These are phyloP conservation scores for Nomada ruficornis DNA, from an alignment of 2,888 invertebrate species.

Conservation along the genomic window DNA sequence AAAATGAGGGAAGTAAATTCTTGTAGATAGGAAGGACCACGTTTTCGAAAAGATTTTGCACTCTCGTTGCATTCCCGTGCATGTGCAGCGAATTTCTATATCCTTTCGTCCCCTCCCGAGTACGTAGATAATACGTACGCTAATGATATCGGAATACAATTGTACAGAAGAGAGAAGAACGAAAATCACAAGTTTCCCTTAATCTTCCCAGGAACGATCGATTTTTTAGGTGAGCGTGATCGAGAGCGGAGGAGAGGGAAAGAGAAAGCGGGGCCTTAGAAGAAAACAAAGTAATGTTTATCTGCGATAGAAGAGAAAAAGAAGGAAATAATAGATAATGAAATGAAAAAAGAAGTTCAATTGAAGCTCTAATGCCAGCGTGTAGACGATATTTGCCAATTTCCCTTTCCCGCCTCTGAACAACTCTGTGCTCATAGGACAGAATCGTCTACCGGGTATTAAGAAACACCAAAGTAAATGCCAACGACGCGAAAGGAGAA, in stretches of 20 bases:
- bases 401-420: conserved; percentile 31
- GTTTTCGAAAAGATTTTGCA: conserved; percentile 13
- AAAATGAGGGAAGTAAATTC: background rate
- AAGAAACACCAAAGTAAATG: conserved; percentile 38
- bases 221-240: conserved; percentile 37
- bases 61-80: conserved; percentile 9
- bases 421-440: background rate
- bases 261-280: conserved; percentile 27
- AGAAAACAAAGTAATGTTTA: conserved; percentile 22
- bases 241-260: conserved; percentile 12
- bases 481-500: conserved; percentile 34
- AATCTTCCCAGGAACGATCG: conserved; percentile 29
- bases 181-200: background rate
- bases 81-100: conserved; percentile 9
- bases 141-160: conserved; percentile 6
- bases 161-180: conserved; percentile 17
- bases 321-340: background rate
- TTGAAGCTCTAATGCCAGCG: conserved; percentile 21
- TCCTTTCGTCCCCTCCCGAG: background rate
- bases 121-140: background rate
- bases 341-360: background rate
- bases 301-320: conserved; percentile 15
- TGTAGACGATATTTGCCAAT: conserved; percentile 39
- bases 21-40: conserved; percentile 3
- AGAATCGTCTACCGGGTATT: conserved; percentile 23